Evolutionary conservation across 2,888 invertebrate genomes (phyloP).

Genomic region (Lamellibrachia satsuma): DNA sequence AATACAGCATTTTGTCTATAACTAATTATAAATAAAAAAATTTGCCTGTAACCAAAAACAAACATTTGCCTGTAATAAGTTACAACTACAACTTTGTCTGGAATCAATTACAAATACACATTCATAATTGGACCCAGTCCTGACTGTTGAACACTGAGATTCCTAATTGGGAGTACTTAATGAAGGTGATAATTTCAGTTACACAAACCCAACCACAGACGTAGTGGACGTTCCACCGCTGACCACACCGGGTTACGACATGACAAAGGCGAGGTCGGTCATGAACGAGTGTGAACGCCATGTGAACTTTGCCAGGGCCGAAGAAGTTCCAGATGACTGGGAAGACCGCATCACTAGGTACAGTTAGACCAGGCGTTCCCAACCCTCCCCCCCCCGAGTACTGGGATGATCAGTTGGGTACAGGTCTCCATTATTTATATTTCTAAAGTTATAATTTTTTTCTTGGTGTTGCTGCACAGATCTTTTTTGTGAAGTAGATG

Average conservation of each 20-base stretch:
- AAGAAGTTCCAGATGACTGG: conserved; percentile 73
- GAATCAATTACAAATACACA: too few species aligned
- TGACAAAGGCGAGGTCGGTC: conserved; percentile 71
- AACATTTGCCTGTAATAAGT: too few species aligned
- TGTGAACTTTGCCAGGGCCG: conserved; percentile 72
- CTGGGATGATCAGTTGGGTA: neutral
- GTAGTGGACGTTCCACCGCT: conserved; percentile 13
- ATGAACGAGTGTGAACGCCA: conserved; percentile 79
- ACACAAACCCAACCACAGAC: conserved; percentile 24
- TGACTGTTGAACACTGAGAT: too few species aligned
- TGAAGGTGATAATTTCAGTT: neutral
- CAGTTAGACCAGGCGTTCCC: conserved; percentile 38
- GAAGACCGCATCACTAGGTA: conserved; percentile 76
- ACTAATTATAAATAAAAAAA: too few species aligned
- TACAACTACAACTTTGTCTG: too few species aligned
- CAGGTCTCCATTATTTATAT: too few species aligned
- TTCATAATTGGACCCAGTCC: too few species aligned
- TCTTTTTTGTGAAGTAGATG: too few species aligned
- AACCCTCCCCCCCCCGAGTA: neutral
- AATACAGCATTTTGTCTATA: too few species aligned
- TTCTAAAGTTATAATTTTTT: too few species aligned
- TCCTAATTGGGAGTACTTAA: neutral
- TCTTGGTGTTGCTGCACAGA: too few species aligned
- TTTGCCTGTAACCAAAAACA: too few species aligned
- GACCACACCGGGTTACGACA: conserved; percentile 69